Evolutionary conservation across 92 coral and sea anemone species (phyloP), one percentile per base, ranked within the genome.

Genomic region (Porites cylindrica): DNA sequence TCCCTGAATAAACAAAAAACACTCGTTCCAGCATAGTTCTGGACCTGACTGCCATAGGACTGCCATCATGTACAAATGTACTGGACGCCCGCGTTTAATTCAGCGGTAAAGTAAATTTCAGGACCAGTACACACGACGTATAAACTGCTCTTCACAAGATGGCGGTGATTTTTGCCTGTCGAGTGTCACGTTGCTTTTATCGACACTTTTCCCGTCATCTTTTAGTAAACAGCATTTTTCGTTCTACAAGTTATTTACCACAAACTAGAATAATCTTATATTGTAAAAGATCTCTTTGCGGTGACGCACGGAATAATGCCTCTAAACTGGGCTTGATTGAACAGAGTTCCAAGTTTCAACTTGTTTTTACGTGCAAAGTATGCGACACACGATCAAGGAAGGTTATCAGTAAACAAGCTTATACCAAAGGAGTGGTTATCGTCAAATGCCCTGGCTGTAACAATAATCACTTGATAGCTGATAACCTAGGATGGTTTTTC

Each of bases 391-490:
- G 99, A 65, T 93, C 98, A 0, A 79, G 83, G 70, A 97, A 88
- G 84, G 75, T 91, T 11, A 93, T 97, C 84, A 95, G 98, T 61
- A 97, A 95, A 70, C 94, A 90, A 70, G 99, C 99, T 4, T 97
- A 97, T 84, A 80, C 68, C 23, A 81, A 95, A 51, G 99, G 99
- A 43, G 98, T 97, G 2, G 99, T 97, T 23, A 93, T 97, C 75
- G 98, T 95, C 29, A 97, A 95, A 70, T 97, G 99, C 38, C 96
- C 97, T 10, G 95, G 96, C 18, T 97, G 98, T 61, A 83, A 72
- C 80, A 97, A 94, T 73, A 94, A 95, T 75, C 99, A 97, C 84
- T 94, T 97, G 5, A 95, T 97, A 73, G 98, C 99, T 66, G 99
- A 97, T 75, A 97, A 97, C 78, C 92, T 97, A 38, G 95, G 95